Percentiles rank a stretch among this genome's conserved stretches.
phyloP scores from a whole-genome alignment of 1,140 invertebrate genomes.

The Drosophila fuyamai region DNA sequence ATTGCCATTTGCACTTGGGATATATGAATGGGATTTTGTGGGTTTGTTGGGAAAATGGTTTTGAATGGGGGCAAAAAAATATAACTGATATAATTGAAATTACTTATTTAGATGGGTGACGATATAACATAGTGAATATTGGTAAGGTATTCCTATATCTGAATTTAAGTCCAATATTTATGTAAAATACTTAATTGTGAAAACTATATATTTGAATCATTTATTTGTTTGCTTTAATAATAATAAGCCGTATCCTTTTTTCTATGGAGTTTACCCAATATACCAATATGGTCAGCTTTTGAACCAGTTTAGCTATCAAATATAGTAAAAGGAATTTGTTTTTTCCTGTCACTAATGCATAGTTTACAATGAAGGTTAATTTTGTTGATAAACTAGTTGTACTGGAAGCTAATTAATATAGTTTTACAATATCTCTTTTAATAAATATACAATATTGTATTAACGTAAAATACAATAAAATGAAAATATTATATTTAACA shows the following conservation, averaged over 20 bases:
- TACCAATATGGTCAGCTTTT: neutral
- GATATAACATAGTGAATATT: neutral
- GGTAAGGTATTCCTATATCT: neutral
- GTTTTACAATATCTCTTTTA: neutral
- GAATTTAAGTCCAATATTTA: too few relatives aligned
- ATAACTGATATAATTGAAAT: too few relatives aligned
- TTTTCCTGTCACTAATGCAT: neutral
- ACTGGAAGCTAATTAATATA: neutral
- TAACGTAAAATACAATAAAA: too few relatives aligned
- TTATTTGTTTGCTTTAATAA: neutral
- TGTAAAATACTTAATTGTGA: too few relatives aligned
- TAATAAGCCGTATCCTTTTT: too few relatives aligned
- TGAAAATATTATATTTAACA: too few relatives aligned
- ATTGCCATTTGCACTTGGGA: constrained; percentile 8
- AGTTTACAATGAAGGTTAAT: too few relatives aligned
- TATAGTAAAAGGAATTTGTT: constrained; percentile 6
- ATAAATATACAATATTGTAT: too few relatives aligned
- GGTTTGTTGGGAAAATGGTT: constrained; percentile 3
- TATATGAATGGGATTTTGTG: constrained; percentile 7
- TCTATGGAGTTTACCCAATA: neutral
- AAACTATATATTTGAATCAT: too few relatives aligned
- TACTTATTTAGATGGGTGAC: too few relatives aligned
- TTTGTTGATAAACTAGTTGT: neutral
- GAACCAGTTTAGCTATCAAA: neutral
- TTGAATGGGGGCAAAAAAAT: neutral